Conservation (phyloP, 2,113 vertebrate genomes). For the Thinocorus orbignyianus region DNA sequence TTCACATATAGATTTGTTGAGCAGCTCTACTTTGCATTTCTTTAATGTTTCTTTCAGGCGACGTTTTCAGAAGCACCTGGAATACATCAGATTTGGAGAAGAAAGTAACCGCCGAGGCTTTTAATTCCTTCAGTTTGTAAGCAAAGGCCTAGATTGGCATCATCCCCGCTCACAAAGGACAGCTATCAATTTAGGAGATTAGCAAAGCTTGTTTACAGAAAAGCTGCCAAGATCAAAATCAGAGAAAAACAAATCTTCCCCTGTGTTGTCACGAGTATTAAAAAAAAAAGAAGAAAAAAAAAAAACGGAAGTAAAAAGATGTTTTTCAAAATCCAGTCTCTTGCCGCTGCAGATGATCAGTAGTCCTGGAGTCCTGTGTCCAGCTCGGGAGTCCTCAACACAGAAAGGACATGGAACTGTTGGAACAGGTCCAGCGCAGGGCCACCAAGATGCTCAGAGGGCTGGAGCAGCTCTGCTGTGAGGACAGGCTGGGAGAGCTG, state of each 20-base stretch:
- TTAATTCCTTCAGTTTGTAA: conserved; percentile 43
- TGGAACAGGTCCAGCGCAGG: too few relatives aligned
- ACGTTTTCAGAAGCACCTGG: conserved; percentile 41
- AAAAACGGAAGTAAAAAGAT: not conserved
- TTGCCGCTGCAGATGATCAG: not conserved
- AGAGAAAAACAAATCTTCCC: not conserved
- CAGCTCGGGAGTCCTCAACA: too few relatives aligned
- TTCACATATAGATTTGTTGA: not conserved
- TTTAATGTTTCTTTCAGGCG: conserved; percentile 33
- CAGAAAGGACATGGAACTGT: too few relatives aligned
- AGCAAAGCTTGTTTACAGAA: conserved; percentile 42
- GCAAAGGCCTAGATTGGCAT: conserved; percentile 2
- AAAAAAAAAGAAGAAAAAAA: not conserved
- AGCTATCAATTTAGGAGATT: conserved; percentile 38
- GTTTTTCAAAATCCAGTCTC: not conserved
- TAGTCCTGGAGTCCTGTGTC: too few relatives aligned
- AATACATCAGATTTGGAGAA: conserved; percentile 15
- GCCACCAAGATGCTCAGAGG: too few relatives aligned
- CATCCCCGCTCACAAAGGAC: conserved; percentile 3
- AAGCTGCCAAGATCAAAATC: conserved; percentile 43
- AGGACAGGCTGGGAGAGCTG: too few relatives aligned
- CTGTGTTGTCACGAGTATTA: not conserved
- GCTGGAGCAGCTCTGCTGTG: too few relatives aligned
- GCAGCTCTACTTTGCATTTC: conserved; percentile 5
- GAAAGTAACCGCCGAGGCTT: not conserved